A percentile compares a stretch with the other conserved stretches of the same genome.
Conservation (phyloP, 2,113 vertebrate species). For the Pygoscelis antarcticus region DNA sequence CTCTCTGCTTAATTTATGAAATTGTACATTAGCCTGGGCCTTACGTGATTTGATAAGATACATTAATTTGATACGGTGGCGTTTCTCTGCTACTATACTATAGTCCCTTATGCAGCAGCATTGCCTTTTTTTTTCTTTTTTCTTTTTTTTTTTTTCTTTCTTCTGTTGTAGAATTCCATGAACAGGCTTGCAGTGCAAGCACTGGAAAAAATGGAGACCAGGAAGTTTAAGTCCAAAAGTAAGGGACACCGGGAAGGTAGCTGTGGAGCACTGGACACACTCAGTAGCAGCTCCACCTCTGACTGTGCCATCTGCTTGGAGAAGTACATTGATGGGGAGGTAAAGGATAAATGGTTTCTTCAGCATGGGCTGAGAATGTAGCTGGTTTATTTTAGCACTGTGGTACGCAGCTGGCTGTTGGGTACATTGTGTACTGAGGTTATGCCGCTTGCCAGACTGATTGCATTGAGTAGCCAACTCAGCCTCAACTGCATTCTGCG, state of each 20-base stretch:
- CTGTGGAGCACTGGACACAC: constrained; percentile 88
- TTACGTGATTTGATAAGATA: not conserved
- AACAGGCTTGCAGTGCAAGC: constrained; percentile 97
- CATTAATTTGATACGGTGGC: not conserved
- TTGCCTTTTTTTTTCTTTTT: not conserved
- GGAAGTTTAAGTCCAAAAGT: constrained; percentile 95
- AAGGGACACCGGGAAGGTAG: constrained; percentile 88
- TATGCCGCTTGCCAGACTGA: not conserved
- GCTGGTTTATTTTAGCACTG: not conserved
- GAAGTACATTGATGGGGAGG: constrained; percentile 98
- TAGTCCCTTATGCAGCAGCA: not conserved
- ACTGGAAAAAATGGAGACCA: constrained; percentile 97
- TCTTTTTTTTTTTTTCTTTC: not conserved
- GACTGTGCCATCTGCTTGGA: constrained; percentile 99
- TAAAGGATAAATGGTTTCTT: constrained; percentile 59
- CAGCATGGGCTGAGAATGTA: not conserved
- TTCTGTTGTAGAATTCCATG: constrained; percentile 89
- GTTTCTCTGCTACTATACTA: not conserved
- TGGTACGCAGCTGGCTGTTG: accelerated
- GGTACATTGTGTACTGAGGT: not conserved
- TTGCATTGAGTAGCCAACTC: not conserved
- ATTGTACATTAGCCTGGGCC: not conserved
- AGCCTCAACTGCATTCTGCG: not conserved
- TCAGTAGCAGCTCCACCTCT: constrained; percentile 95
- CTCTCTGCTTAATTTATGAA: not conserved